These are phyloP conservation scores for Apostichopus californicus DNA, from an alignment of 35 echinoderm and acorn worm genomes.

Conservation along the genomic window DNA sequence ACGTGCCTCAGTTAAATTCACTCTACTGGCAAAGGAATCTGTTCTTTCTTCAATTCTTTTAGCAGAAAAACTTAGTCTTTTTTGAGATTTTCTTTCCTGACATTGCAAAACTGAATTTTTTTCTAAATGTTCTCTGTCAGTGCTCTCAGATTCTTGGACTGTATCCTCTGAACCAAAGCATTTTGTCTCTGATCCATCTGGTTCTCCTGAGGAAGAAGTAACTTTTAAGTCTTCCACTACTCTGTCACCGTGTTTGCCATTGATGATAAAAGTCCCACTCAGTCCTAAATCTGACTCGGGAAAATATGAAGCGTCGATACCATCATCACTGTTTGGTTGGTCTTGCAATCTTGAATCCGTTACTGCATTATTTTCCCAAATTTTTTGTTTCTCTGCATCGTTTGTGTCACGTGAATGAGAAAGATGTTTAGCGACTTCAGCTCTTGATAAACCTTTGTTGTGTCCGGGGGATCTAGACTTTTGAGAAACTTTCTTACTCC, in stretches of 20 bases:
- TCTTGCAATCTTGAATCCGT: background rate
- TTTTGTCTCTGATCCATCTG: background rate
- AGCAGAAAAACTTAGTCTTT: background rate
- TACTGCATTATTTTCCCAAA: background rate
- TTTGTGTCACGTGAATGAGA: background rate
- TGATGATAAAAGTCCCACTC: slow-evolving; percentile 46
- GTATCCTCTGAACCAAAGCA: background rate
- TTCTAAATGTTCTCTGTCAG: background rate
- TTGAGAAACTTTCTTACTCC: background rate
- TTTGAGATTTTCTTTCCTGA: background rate
- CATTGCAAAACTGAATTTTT: no score
- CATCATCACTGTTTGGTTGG: background rate
- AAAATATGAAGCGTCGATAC: background rate
- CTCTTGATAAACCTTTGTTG: background rate
- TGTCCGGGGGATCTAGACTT: background rate
- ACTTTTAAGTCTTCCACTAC: slow-evolving; percentile 30
- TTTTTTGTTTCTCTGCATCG: no score
- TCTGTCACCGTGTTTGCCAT: background rate
- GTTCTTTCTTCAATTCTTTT: background rate
- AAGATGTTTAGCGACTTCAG: background rate
- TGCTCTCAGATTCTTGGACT: background rate
- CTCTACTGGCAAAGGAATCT: background rate
- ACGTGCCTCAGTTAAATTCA: no score
- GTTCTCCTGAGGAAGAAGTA: background rate
- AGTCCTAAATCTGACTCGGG: slow-evolving; percentile 11